phyloP scores from a whole-genome alignment of 2,888 invertebrate species.

The Clitarchus hookeri region DNA sequence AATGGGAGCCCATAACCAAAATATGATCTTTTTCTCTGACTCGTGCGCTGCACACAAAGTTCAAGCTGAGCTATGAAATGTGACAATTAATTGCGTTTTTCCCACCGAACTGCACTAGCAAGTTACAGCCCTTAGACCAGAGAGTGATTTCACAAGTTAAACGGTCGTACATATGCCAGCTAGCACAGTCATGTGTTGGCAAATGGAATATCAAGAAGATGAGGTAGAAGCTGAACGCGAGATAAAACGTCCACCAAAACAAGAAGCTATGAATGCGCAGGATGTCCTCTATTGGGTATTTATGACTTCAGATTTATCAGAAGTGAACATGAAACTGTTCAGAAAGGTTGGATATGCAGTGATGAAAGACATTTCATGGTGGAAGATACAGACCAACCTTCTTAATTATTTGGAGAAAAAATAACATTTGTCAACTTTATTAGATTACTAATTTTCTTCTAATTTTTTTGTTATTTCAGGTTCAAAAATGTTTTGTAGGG shows the following conservation, averaged over 20 bases:
- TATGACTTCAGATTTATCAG: no score
- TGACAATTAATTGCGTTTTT: background rate
- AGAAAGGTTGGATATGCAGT: background rate
- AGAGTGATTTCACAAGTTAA: background rate
- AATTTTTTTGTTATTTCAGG: no score
- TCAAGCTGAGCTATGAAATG: background rate
- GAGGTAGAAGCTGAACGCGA: background rate
- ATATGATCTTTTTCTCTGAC: conserved; percentile 23
- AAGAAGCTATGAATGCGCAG: background rate
- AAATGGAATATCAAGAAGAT: background rate
- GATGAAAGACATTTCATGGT: background rate
- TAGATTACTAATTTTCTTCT: background rate
- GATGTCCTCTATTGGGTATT: background rate
- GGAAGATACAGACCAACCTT: background rate
- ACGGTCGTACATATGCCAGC: background rate
- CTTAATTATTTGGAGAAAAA: background rate
- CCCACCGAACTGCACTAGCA: background rate
- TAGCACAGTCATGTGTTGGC: background rate
- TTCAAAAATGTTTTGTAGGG: no score
- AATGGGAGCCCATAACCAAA: conserved; percentile 23
- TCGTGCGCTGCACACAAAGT: conserved; percentile 18
- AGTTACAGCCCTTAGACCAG: background rate
- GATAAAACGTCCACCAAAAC: background rate
- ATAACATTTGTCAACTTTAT: background rate
- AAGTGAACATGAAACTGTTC: background rate